Base-by-base conservation (phyloP, 2,888 invertebrate genomes). In the Blomia tropicalis region DNA sequence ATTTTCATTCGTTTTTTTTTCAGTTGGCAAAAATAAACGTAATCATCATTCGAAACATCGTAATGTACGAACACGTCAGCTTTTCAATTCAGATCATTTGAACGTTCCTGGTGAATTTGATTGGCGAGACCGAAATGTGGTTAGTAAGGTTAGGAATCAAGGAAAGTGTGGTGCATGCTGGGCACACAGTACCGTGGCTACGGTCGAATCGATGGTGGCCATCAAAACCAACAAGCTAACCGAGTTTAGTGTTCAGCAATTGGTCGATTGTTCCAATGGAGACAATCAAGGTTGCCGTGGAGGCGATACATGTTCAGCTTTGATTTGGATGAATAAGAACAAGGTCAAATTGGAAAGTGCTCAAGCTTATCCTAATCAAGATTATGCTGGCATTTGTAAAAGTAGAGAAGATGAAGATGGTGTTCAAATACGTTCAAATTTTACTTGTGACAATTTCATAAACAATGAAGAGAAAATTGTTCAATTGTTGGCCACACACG, bases 161-260 rank as follows among this genome's bases (percentile, higher is more conserved):
- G 81, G 81, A 14, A 70, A 77, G 11, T 88, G 88, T 73, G 87
- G 87, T 1, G 87, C 86, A 0, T 88, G 88, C 72, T 88, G 87
- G 87, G 87, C 87, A 0, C 87, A 86, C 73, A 84, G 85, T 71
- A 81, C 82, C 0, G 77, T 86, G 1, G 84, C 82, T 68, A 81
- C 81, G 31, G 79, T 83, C 56, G 88, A 88, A 73, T 79, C 85
- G 0, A 84, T 86, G 83, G 74, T 79, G 54, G 85, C 86, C 0
- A 79, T 85, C 23, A 78, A 79, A 69, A 80, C 77, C 58, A 81
- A 66, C 19, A 29, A 51, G 32, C 71, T 84, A 27, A 73, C 77
- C 30, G 69, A 76, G 1, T 78, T 86, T 7, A 87, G 87, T 61
- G 67, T 67, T 2, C 69, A 69, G 74, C 78, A 88, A 78, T 80